Evolutionary conservation across 2,888 invertebrate species (phyloP).

Genomic region (Eilema griseolum): DNA sequence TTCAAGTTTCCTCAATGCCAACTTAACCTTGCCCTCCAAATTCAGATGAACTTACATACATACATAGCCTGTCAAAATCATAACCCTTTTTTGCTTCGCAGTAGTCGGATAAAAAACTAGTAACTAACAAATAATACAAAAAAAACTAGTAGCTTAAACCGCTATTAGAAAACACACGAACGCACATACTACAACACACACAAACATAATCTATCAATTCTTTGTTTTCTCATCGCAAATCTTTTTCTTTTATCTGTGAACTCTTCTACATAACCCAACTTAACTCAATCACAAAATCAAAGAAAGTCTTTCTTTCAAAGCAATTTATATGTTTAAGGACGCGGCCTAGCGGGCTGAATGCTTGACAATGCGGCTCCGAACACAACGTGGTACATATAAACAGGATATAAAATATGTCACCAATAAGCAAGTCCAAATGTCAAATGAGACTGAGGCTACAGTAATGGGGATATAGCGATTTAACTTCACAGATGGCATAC

Average conservation of each 20-base stretch:
- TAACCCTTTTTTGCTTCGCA: too few species aligned
- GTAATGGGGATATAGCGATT: conserved; percentile 43
- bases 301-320: conserved; percentile 32
- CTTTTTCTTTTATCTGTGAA: background rate
- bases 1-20: too few species aligned
- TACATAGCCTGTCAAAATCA: too few species aligned
- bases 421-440: conserved; percentile 69
- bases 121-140: too few species aligned
- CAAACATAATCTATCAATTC: background rate
- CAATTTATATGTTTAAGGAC: conserved; percentile 57
- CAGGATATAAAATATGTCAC: conserved; percentile 74
- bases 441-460: conserved; percentile 36
- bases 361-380: conserved; percentile 64
- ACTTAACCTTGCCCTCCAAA: too few species aligned
- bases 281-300: conserved; percentile 23
- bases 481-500: too few species aligned
- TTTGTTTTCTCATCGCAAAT: background rate
- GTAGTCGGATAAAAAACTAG: too few species aligned
- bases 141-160: too few species aligned
- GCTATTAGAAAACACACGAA: background rate
- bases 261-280: conserved; percentile 25
- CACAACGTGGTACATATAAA: conserved; percentile 62
- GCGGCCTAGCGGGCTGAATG: conserved; percentile 50
- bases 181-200: background rate
- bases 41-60: too few species aligned